These are phyloP conservation scores for Ceyx melanurus DNA, from an alignment of 2,113 vertebrate species.

Conservation along the genomic window DNA sequence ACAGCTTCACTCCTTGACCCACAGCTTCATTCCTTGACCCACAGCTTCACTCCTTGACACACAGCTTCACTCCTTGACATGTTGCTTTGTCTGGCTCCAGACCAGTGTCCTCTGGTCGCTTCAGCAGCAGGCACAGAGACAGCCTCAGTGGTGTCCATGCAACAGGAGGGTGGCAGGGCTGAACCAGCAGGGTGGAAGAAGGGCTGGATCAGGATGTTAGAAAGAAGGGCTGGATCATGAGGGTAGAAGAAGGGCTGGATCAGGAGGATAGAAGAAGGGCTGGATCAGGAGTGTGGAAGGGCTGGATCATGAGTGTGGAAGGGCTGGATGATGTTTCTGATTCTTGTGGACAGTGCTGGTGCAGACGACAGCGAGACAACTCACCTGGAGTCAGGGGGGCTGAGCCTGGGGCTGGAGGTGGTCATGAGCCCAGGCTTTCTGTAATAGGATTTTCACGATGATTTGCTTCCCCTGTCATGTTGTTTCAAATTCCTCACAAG, in stretches of 20 bases:
- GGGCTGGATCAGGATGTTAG: too few relatives aligned
- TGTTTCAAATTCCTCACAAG: constrained; percentile 63
- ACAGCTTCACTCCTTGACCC: neutral
- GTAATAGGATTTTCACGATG: neutral
- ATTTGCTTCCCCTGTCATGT: constrained; percentile 47
- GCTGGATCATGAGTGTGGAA: neutral
- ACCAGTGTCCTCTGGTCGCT: neutral
- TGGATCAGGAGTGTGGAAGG: neutral
- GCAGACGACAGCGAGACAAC: neutral
- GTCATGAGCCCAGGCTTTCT: neutral
- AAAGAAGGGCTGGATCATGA: too few relatives aligned
- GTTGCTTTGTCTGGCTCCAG: neutral
- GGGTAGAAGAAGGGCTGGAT: too few relatives aligned
- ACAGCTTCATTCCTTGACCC: neutral
- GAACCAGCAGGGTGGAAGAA: neutral
- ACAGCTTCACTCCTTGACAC: neutral
- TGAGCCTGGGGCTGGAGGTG: neutral
- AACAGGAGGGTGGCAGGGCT: neutral
- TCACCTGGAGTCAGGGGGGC: neutral
- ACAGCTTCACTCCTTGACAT: accelerated
- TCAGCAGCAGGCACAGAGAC: accelerated
- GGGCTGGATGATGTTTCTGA: neutral
- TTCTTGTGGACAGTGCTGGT: accelerated
- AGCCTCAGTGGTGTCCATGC: neutral
- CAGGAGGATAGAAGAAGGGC: too few relatives aligned